Conservation (phyloP, 2,888 invertebrate genomes). For the Phlogophora meticulosa region DNA sequence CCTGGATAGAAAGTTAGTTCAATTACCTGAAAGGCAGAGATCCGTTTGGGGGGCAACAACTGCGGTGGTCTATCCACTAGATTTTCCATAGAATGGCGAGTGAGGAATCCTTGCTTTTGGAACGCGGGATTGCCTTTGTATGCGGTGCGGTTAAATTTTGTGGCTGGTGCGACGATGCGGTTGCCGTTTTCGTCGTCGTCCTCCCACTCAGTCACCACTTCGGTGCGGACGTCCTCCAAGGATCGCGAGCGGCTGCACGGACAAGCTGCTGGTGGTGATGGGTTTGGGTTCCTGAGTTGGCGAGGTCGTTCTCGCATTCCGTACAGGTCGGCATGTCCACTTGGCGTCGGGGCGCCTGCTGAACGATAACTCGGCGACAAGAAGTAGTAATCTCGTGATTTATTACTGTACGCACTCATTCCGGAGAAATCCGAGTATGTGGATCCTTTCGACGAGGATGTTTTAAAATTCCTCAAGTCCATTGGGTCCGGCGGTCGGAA, state of each 20-base stretch:
- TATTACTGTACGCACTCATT: conserved; percentile 88
- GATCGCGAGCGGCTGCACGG: conserved; percentile 93
- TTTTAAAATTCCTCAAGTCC: conserved; percentile 88
- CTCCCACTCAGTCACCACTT: conserved; percentile 92
- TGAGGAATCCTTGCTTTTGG: conserved; percentile 88
- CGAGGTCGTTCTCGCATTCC: conserved; percentile 82
- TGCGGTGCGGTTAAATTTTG: conserved; percentile 87
- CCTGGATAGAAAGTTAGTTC: conserved; percentile 82
- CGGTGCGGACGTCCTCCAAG: conserved; percentile 93
- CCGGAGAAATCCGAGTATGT: conserved; percentile 89
- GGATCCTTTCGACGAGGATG: conserved; percentile 85
- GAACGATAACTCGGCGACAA: conserved; percentile 93
- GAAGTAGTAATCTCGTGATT: conserved; percentile 91
- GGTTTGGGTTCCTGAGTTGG: conserved; percentile 84
- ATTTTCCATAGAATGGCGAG: conserved; percentile 94
- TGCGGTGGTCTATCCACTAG: conserved; percentile 91
- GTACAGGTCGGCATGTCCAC: conserved; percentile 81
- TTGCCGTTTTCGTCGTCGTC: conserved; percentile 92
- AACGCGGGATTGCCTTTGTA: conserved; percentile 80
- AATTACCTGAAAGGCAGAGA: conserved; percentile 91
- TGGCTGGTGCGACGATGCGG: conserved; percentile 88
- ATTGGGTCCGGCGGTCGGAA: conserved; percentile 88
- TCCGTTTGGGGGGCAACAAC: conserved; percentile 88
- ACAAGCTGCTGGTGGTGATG: conserved; percentile 86
- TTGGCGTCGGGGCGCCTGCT: conserved; percentile 91